Base-by-base conservation (phyloP, 2,797 vertebrate species). In the Setipinna tenuifilis region DNA sequence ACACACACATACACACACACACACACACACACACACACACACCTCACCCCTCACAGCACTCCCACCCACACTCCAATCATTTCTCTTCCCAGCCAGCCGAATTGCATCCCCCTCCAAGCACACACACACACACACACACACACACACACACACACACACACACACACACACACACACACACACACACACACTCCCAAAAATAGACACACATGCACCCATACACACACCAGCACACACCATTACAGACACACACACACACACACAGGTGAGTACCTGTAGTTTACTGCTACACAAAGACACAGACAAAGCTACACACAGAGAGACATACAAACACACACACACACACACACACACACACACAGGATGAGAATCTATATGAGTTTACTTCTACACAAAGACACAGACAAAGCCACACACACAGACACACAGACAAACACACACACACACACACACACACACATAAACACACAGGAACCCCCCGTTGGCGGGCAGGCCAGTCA, bases 401-500 rank as follows among this genome's bases (percentile, higher is more conserved):
- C n/a, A 71, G 10, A 71, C 65, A 71, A 3, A 48, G 4, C 2
- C n/a, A 65, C 61, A 65, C 61, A 25, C 61, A 65, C 61, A 23
- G 14, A 21, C 58, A 59, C 58, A 61, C 58, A 61, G 7, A n/a
- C 19, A n/a, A 7, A 62, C 61, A 62, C 6, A 62, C 61, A 62
- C n/a, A 62, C 21, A 62, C 6, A 62, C 61, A 62, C n/a, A 62
- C 61, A 23, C 6, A 62, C n/a, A 62, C n/a, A 62, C 61, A 62
- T 17, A n/a, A 71, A 10, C 25, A 54, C 50, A 21, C n/a, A n/a
- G 6, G 10, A 14, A n/a, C 41, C 19, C 82, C 59, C 31, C 10
- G 7, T 21, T 23, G 25, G 61, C 83, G 44, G 86, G 61, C 83
- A 75, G 80, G 91, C 93, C 93, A 93, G 92, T 93, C 92, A 92